These are phyloP conservation scores for Pterois miles DNA, from an alignment of 2,797 vertebrate species.

Conservation along the genomic window DNA sequence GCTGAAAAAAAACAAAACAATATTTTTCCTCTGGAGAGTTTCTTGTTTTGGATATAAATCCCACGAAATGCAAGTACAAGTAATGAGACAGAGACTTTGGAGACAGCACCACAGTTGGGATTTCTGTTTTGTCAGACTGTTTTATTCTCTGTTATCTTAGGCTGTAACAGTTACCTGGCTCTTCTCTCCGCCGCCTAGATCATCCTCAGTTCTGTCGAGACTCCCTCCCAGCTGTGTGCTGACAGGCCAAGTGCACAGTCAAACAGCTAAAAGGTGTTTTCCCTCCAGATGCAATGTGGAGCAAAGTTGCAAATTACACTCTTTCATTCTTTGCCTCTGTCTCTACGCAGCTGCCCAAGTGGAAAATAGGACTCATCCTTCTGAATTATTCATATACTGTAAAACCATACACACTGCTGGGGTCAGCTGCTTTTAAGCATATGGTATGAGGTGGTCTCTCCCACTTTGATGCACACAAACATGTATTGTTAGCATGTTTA, in stretches of 20 bases:
- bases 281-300: conserved; percentile 16
- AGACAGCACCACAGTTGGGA: background rate
- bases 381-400: conserved; percentile 60
- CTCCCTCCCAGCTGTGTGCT: conserved; percentile 29
- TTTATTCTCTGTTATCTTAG: conserved; percentile 4
- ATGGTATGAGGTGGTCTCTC: background rate
- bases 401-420: conserved; percentile 26
- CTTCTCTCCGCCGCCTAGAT: background rate
- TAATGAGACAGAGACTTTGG: background rate
- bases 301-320: conserved; percentile 26
- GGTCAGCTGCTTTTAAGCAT: conserved; percentile 37
- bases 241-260: conserved; percentile 23
- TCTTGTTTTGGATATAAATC: conserved; percentile 4
- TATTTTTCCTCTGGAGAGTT: background rate
- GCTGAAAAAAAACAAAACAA: background rate
- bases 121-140: conserved; percentile 2
- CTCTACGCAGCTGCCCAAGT: conserved; percentile 39
- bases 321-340: conserved; percentile 31
- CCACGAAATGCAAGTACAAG: background rate
- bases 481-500: background rate
- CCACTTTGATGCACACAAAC: background rate
- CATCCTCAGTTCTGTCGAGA: conserved; percentile 12
- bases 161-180: conserved; percentile 12
- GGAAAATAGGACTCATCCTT: conserved; percentile 57
- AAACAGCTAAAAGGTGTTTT: conserved; percentile 40